Base-by-base conservation (phyloP, 53 echinoderm and acorn worm species). In the Mesocentrotus franciscanus region DNA sequence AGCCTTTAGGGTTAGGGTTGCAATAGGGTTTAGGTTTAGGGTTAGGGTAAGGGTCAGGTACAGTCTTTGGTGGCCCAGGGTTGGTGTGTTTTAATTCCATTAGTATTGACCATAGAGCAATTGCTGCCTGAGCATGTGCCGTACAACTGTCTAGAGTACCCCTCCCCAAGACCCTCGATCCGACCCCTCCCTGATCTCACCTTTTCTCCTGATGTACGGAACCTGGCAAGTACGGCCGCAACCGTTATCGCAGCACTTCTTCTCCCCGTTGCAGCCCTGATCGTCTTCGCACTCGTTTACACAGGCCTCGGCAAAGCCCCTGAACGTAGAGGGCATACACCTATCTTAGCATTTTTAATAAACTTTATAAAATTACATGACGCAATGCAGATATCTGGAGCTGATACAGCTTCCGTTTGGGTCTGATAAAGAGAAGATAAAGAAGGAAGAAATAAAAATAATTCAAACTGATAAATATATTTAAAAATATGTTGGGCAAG, bases 211-310 rank as follows among this genome's bases (percentile, higher is more conserved):
- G 61, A 96, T 89, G 30, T 95, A 58, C 0, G 99, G 97, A 20
- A 87, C 39, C 66, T 97, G 99, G 96, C 98, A 98, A 35, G 98
- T 98, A 30, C 91, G 93, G 2, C 98, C 98, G 72, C 98, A 98
- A 0, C 96, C 97, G 27, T 98, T 98, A 56, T 85, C 93, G 78
- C 98, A 98, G 74, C 98, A 98, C 58, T 96, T 98, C 55, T 95
- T 83, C 20, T 70, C 60, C 26, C 95, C 92, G 29, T 93, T 93
- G 85, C 98, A 97, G 57, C 95, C 96, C 27, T 85, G 87, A 75
- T 97, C 98, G 33, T 95, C 81, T 16, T 76, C 30, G 83, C 93
- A 93, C 55, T 79, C 92, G 24, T 59, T 58, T 9, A 93, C 93
- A 26, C 93, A 93, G 4, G 85, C 85, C 71, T 70, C 30, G 10